phyloP scores from a whole-genome alignment of 2,113 vertebrate genomes.

The Verasper variegatus region DNA sequence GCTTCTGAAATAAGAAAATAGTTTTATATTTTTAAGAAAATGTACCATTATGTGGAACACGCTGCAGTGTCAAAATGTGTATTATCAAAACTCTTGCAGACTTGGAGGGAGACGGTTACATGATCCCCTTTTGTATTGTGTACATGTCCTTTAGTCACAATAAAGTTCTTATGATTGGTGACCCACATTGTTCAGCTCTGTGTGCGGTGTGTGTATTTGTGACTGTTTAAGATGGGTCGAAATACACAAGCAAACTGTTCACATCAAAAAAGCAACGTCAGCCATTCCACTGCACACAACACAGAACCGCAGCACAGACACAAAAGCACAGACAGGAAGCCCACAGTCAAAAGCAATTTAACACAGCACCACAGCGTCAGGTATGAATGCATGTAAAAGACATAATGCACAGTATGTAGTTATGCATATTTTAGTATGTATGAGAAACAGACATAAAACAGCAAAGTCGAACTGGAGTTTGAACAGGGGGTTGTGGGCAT shows the following conservation, averaged over 20 bases:
- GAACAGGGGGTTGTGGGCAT: conserved; percentile 27
- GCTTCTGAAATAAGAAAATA: conserved; percentile 20
- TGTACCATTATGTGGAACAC: background rate
- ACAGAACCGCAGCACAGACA: conserved; percentile 51
- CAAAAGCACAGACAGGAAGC: conserved; percentile 34
- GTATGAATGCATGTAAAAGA: conserved; percentile 42
- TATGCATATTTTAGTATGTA: conserved; percentile 60
- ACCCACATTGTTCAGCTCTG: conserved; percentile 7
- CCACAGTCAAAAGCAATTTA: conserved; percentile 52
- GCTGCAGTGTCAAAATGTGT: background rate
- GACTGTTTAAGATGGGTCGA: conserved; percentile 10
- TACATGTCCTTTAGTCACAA: conserved; percentile 4
- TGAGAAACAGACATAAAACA: conserved; percentile 55
- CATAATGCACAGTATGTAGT: conserved; percentile 43
- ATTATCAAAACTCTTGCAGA: conserved; percentile 1
- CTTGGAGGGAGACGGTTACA: conserved; percentile 25
- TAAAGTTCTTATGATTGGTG: background rate
- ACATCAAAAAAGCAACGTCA: conserved; percentile 36
- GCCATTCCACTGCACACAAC: conserved; percentile 58
- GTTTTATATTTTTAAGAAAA: background rate
- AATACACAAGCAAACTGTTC: conserved; percentile 30
- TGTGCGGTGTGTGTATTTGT: conserved; percentile 8
- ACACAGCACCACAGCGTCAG: conserved; percentile 59
- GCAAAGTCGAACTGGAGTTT: conserved; percentile 38
- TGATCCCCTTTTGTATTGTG: background rate